Conservation (phyloP, 1,140 invertebrate genomes). For the Zaprionus kolodkinae region DNA sequence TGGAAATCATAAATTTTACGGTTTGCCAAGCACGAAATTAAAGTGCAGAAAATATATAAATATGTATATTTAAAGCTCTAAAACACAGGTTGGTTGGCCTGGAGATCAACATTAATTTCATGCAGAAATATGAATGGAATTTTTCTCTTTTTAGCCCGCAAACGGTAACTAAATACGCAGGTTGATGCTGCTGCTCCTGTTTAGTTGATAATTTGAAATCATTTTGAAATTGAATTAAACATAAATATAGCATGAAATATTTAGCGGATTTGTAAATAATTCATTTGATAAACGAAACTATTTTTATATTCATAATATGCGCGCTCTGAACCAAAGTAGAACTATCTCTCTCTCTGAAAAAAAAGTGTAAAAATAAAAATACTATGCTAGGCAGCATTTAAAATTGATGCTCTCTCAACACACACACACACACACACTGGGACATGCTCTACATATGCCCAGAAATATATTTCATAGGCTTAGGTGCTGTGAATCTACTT, state of each 20-base stretch:
- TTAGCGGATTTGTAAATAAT: not conserved
- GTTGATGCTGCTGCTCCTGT: not conserved
- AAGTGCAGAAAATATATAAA: constrained; percentile 11
- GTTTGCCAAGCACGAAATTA: constrained; percentile 22
- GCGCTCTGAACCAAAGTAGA: not conserved
- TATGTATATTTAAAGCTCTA: not conserved
- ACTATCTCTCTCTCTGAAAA: no score
- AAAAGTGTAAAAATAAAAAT: not conserved
- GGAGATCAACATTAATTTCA: not conserved
- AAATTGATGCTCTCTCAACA: constrained; percentile 18
- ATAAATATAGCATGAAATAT: not conserved
- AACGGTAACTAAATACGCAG: not conserved
- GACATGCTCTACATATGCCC: constrained; percentile 6
- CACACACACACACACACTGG: not conserved
- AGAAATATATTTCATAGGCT: constrained; percentile 35
- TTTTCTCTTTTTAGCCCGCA: not conserved
- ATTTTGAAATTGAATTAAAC: not conserved
- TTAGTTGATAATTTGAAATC: not conserved
- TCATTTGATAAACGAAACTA: not conserved
- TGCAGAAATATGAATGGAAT: not conserved
- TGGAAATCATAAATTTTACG: constrained; percentile 30
- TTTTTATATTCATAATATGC: not conserved
- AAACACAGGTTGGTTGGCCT: not conserved
- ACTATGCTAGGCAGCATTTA: not conserved
- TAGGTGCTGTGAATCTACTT: constrained; percentile 30